A percentile compares a stretch with the other conserved stretches of the same genome.
phyloP scores from a whole-genome alignment of 2,113 vertebrate species.

The Rhinolophus ferrumequinum region DNA sequence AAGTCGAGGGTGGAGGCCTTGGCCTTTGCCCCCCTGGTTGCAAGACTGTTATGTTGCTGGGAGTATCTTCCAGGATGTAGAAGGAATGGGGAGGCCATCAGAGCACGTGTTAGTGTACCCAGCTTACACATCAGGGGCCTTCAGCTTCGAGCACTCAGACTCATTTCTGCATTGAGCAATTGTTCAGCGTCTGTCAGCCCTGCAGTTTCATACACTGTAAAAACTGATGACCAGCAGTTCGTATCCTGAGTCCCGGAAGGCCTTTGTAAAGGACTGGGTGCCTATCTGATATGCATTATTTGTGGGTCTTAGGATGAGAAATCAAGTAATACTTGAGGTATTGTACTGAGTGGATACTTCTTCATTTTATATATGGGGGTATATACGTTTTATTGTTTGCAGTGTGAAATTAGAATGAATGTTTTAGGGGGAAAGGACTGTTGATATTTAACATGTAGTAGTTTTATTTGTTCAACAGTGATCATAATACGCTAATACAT shows the following conservation, averaged over 20 bases:
- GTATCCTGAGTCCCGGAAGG: not conserved
- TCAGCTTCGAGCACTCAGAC: not conserved
- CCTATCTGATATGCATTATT: not conserved
- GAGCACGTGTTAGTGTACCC: fast-evolving
- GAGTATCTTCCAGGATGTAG: not conserved
- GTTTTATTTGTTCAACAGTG: not conserved
- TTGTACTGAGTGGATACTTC: not conserved
- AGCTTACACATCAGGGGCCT: not conserved
- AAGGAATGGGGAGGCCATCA: not conserved
- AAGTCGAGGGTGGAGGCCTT: not conserved
- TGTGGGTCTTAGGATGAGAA: not conserved
- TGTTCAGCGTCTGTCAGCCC: not conserved
- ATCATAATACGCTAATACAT: not conserved
- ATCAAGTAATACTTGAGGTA: not conserved
- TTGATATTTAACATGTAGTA: not conserved
- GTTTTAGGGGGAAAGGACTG: not conserved
- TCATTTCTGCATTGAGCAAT: not conserved
- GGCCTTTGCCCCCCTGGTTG: not conserved
- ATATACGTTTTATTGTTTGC: not conserved
- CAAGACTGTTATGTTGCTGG: not conserved
- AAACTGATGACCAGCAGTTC: not conserved
- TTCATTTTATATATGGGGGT: not conserved
- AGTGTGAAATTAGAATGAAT: not conserved
- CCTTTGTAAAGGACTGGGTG: not conserved
- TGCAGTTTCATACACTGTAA: not conserved